phyloP scores from a whole-genome alignment of 2,797 vertebrate species.

The Phaenicophaeus curvirostris region DNA sequence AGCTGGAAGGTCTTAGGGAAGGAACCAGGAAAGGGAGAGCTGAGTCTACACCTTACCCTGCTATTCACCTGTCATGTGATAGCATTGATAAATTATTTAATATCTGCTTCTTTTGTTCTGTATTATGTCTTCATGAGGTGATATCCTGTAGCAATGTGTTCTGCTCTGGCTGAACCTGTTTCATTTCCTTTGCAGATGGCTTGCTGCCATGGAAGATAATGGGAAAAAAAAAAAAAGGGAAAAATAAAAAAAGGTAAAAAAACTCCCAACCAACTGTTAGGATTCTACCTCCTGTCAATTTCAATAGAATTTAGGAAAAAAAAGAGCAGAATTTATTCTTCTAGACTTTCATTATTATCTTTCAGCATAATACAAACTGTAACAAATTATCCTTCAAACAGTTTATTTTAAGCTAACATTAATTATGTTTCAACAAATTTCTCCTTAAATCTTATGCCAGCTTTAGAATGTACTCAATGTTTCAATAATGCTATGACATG shows the following conservation, averaged over 20 bases:
- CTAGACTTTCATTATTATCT: not conserved
- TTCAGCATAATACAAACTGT: not conserved
- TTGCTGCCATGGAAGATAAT: constrained; percentile 25
- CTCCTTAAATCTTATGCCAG: not conserved
- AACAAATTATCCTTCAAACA: not conserved
- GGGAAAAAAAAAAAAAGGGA: constrained; percentile 43
- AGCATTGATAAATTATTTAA: constrained; percentile 54
- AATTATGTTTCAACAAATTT: not conserved
- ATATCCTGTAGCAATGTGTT: constrained; percentile 2
- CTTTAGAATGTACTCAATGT: not conserved
- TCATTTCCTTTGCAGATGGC: constrained; percentile 47
- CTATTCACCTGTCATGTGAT: not conserved
- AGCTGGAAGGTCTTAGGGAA: not conserved
- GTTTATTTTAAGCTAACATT: not conserved
- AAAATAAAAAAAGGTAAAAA: constrained; percentile 43
- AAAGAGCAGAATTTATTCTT: not conserved
- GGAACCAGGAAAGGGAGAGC: not conserved
- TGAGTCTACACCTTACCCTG: not conserved
- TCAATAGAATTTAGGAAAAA: not conserved
- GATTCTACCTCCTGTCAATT: not conserved
- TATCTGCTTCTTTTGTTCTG: constrained; percentile 37
- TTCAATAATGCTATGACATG: not conserved
- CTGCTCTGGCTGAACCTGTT: constrained; percentile 5
- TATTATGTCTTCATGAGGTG: constrained; percentile 38
- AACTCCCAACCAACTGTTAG: not conserved